Percentiles rank a stretch among this genome's conserved stretches.
Conservation (phyloP, 2,888 invertebrate genomes). For the Harpalus rufipes region DNA sequence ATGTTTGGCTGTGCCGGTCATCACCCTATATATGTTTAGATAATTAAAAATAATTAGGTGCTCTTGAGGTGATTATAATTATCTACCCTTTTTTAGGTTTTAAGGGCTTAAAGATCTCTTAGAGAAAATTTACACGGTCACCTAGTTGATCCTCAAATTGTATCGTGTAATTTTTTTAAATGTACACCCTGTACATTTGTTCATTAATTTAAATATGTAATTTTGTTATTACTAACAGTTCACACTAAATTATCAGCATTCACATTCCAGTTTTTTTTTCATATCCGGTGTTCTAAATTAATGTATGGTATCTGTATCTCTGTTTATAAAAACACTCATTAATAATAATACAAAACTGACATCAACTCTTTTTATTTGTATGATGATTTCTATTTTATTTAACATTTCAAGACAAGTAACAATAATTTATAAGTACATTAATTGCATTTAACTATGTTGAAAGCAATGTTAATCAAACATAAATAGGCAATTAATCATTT, state of each 20-base stretch:
- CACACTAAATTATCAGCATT: constrained; percentile 31
- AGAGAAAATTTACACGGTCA: too few relatives aligned
- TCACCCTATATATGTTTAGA: too few relatives aligned
- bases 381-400: constrained; percentile 7
- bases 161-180: too few relatives aligned
- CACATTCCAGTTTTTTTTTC: constrained; percentile 34
- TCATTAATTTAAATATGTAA: too few relatives aligned
- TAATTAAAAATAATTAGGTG: too few relatives aligned
- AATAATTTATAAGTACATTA: not conserved
- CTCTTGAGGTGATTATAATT: too few relatives aligned
- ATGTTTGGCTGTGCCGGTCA: too few relatives aligned
- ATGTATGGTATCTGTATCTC: constrained; percentile 36
- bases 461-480: constrained; percentile 16
- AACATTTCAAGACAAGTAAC: not conserved
- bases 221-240: constrained; percentile 7
- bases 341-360: constrained; percentile 8
- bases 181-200: too few relatives aligned
- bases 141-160: too few relatives aligned
- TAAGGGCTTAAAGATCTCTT: too few relatives aligned
- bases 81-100: too few relatives aligned
- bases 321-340: constrained; percentile 20
- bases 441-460: constrained; percentile 33
- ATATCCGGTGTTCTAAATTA: constrained; percentile 44
- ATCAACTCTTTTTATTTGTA: constrained; percentile 1
- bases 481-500: not conserved